Base-by-base conservation (phyloP, 2,888 invertebrate genomes). In the Plusia festucae region DNA sequence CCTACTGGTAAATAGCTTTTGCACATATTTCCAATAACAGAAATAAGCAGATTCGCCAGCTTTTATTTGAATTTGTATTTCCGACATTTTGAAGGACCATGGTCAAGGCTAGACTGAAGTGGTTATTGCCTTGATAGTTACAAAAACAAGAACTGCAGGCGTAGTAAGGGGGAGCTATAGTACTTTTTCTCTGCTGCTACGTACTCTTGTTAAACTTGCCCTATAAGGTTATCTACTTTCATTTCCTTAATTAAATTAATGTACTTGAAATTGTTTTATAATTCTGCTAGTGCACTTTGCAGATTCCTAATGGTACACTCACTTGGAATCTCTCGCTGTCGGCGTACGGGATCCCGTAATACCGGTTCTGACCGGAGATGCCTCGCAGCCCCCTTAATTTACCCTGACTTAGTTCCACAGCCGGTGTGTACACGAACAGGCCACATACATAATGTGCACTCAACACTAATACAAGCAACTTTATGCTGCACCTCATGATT, bases 311-410 rank as follows among this genome's bases (percentile, higher is more conserved):
- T 57, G 65, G 60, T 53, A 71, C 46, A 60, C 62, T 53, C 20
- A 94, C 94, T 85, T 92, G 88, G 70, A 93, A 94, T 62, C 94
- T 88, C 64, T 85, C 74, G 69, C 90, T 87, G 53, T 80, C 78
- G 0, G 91, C 93, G 58, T 94, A 94, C 4, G 91, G 93, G 80
- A 94, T 91, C n/a, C 93, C 91, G 54, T 90, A 91, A 78, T 89
- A 94, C 62, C 86, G 86, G 79, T 91, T 87, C 75, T 91, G 90
- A 0, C 91, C 91, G 22, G 85, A 86, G 20, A 88, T 64, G 64
- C 88, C 85, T 13, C 90, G 82, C 5, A 91, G 65, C 0, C 94
- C 94, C 20, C 91, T 83, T 69, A 94, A 68, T 57, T 71, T 82
- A 30, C 94, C 94, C 70, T 93, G 90, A n/a, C 75, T 80, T 3